phyloP scores from a whole-genome alignment of 2,888 invertebrate genomes.

The Antheraea assamensis region DNA sequence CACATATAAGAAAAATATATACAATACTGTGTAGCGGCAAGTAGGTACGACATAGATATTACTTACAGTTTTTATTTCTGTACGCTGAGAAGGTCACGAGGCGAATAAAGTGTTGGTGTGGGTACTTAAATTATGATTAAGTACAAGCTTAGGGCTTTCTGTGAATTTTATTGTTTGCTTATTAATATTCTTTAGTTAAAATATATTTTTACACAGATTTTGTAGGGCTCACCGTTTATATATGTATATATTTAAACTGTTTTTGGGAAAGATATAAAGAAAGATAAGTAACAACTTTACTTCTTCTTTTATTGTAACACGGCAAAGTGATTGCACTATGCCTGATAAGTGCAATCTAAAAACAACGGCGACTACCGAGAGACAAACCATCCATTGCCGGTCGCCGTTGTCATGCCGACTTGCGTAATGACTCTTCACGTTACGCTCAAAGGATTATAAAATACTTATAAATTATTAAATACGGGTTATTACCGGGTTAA shows the following conservation, averaged over 20 bases:
- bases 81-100: conserved; percentile 30
- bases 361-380: too few species aligned
- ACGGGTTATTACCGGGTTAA: too few species aligned
- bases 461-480: too few species aligned
- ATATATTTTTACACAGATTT: not conserved
- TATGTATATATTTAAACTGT: not conserved
- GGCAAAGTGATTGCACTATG: too few species aligned
- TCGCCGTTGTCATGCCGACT: too few species aligned
- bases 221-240: not conserved
- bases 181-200: conserved; percentile 2
- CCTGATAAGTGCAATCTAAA: too few species aligned
- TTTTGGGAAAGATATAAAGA: not conserved
- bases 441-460: too few species aligned
- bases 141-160: conserved; percentile 24
- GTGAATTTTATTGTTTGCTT: conserved; percentile 16
- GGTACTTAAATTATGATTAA: conserved; percentile 32
- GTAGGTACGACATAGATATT: conserved; percentile 4
- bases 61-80: conserved; percentile 21
- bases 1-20: not conserved
- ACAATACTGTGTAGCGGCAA: not conserved
- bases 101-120: conserved; percentile 32
- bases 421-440: too few species aligned
- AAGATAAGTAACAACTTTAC: not conserved
- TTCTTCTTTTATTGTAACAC: too few species aligned
- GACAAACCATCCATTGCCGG: too few species aligned